Percentiles rank a stretch among this genome's conserved stretches.
phyloP scores from a whole-genome alignment of 2,797 vertebrate species.

The Lithobates sylvaticus region DNA sequence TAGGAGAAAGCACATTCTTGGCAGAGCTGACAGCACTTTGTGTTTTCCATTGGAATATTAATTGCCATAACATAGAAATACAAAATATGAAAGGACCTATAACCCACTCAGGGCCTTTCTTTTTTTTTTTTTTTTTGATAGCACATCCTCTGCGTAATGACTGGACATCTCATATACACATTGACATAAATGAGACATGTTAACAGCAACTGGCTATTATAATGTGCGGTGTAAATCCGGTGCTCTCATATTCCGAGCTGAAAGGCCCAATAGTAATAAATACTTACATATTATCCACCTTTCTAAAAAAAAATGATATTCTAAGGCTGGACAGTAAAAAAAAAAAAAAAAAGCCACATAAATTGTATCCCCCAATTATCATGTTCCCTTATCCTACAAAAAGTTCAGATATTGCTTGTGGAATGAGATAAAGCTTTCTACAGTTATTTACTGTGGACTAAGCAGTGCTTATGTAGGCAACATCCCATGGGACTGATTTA shows the following conservation, averaged over 20 bases:
- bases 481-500: neutral
- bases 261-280: neutral
- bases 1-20: constrained; percentile 36
- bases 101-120: neutral
- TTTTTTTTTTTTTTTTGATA: neutral
- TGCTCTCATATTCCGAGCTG: neutral
- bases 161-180: constrained; percentile 7
- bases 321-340: neutral
- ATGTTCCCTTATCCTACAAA: neutral
- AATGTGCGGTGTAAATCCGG: neutral
- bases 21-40: constrained; percentile 52
- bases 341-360: neutral
- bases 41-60: constrained; percentile 51
- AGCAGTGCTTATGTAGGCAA: neutral
- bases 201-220: neutral
- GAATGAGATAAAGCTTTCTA: neutral
- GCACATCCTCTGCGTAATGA: neutral
- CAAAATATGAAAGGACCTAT: constrained; percentile 38
- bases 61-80: constrained; percentile 48
- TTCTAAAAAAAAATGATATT: neutral
- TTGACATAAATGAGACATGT: constrained; percentile 7
- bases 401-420: neutral
- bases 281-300: neutral
- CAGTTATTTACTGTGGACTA: neutral
- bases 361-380: neutral